Evolutionary conservation across 2,888 invertebrate genomes (phyloP).

Genomic region (Matsumyia berberina): DNA sequence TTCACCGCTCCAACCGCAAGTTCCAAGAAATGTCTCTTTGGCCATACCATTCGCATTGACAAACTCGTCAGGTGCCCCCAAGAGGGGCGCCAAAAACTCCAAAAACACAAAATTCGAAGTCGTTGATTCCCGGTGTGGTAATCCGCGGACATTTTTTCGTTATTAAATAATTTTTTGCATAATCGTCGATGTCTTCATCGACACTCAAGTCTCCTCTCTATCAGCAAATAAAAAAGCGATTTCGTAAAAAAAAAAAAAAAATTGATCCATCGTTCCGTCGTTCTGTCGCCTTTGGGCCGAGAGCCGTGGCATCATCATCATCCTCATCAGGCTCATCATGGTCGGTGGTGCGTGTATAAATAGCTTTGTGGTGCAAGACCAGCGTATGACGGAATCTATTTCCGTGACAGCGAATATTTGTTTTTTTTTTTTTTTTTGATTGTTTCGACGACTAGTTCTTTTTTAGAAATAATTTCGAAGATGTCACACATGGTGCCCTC

Average conservation of each 20-base stretch:
- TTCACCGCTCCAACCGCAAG: conserved; percentile 19
- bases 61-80: conserved; percentile 36
- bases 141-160: background rate
- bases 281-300: background rate
- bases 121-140: background rate
- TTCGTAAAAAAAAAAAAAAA: conserved; percentile 20
- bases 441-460: conserved; percentile 18
- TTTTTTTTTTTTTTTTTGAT: conserved; percentile 54
- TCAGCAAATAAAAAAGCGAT: conserved; percentile 25
- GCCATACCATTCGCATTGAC: conserved; percentile 33
- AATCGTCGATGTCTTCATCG: conserved; percentile 52
- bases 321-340: conserved; percentile 5
- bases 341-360: conserved; percentile 41
- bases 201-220: background rate
- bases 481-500: conserved; percentile 64
- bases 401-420: conserved; percentile 62
- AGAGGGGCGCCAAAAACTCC: no score
- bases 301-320: conserved; percentile 10
- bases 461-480: conserved; percentile 33
- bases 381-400: conserved; percentile 67
- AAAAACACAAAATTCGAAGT: background rate
- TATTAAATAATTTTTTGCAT: conserved; percentile 58
- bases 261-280: conserved; percentile 20
- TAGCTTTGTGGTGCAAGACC: conserved; percentile 59
- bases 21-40: conserved; percentile 46